Evolutionary conservation across 2,888 invertebrate genomes (phyloP), one percentile per base, ranked within the genome.

Genomic region (Aromia moschata): DNA sequence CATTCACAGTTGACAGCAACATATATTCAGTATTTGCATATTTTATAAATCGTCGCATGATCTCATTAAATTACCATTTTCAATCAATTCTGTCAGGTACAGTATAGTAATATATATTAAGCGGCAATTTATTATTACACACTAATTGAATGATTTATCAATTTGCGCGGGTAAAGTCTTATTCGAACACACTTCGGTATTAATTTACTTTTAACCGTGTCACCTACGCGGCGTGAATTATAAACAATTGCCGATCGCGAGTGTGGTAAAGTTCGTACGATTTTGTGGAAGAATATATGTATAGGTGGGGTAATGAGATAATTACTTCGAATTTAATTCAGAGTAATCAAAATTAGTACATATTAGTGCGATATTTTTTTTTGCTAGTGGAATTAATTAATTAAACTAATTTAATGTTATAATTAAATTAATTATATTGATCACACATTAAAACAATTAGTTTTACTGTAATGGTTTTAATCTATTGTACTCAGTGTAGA

Each of bases 71-170:
- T 63, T 61, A 63, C 63, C 63, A 63, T 59, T 63, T 65, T 60
- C 59, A 63, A 65, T 65, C 60, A 58, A 45, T 58, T 52, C 56
- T 58, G 54, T 56, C 56, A 56, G 58, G 55, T 53, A 58, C 40
- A 51, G 56, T 56, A 64, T 51, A 55, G 56, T 54, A 49, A 63
- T 49, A 56, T 58, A 54, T 53, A 60, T 62, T 62, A 58, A 62
- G 60, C 36, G 49, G 53, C 64, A 58, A 64, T 64, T 62, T 60
- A 64, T 64, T 58, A 64, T 31, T 56, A 59, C 44, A 44, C 54
- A 54, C 53, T 61, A 62, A 61, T 61, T 62, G 59, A 43, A 60
- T 66, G 65, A 65, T 65, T 63, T 65, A 63, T 60, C 41, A 57
- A 41, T 57, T 54, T 47, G 49, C 44, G 7, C 25, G 25, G 7